Conservation (phyloP, 2,888 invertebrate genomes). For the Cephus runcator region DNA sequence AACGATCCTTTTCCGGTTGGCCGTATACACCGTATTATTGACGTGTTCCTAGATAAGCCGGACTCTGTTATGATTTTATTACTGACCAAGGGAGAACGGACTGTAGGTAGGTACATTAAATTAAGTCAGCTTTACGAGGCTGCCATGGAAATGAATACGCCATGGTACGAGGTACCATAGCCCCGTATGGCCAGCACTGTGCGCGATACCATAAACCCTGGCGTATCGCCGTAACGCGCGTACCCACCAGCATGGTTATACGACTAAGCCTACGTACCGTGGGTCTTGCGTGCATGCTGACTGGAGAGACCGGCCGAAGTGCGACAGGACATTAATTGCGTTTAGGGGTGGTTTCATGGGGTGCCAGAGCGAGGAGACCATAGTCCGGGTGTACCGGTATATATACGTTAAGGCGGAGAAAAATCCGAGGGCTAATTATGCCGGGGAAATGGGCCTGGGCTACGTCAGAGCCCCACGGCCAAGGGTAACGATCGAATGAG, state of each 20-base stretch:
- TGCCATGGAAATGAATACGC: conserved; percentile 56
- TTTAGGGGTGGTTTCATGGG: conserved; percentile 17
- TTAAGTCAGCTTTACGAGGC: conserved; percentile 59
- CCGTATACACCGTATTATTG: conserved; percentile 17
- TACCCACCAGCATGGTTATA: conserved; percentile 20
- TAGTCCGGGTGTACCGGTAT: neutral
- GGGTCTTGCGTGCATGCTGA: neutral
- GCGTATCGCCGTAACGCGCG: conserved; percentile 47
- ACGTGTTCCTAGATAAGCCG: conserved; percentile 23
- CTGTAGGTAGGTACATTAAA: conserved; percentile 47
- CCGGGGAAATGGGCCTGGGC: neutral
- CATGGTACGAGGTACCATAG: conserved; percentile 25
- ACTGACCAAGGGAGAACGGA: conserved; percentile 19
- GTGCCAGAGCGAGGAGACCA: neutral
- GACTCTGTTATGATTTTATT: conserved; percentile 32
- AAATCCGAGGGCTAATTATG: neutral
- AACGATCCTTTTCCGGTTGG: neutral
- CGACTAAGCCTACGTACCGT: neutral
- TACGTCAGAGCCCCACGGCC: neutral
- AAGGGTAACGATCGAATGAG: neutral
- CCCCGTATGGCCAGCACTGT: conserved; percentile 37
- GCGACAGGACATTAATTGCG: conserved; percentile 27
- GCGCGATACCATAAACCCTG: conserved; percentile 49
- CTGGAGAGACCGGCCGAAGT: conserved; percentile 1
- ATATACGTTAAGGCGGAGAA: neutral